phyloP scores from a whole-genome alignment of 2,797 vertebrate species.

The Gobio occitaniae region DNA sequence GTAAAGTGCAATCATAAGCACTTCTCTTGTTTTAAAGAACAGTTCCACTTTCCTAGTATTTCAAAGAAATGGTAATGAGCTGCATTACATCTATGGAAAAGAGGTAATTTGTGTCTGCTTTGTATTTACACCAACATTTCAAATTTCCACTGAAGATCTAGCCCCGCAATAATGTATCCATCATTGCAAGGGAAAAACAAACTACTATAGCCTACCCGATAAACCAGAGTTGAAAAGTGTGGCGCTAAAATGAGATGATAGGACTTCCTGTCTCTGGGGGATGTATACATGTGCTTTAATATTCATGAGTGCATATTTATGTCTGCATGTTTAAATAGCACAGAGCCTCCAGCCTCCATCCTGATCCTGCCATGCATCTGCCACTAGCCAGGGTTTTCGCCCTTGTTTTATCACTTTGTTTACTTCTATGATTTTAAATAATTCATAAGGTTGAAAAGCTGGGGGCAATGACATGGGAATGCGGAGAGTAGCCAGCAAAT shows the following conservation, averaged over 20 bases:
- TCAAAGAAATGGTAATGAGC: conserved; percentile 5
- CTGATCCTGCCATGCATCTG: conserved; percentile 17
- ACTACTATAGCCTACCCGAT: not conserved
- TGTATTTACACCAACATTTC: not conserved
- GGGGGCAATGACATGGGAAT: conserved; percentile 22
- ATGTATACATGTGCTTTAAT: conserved; percentile 48
- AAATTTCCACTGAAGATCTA: conserved; percentile 23
- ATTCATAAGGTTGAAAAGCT: conserved; percentile 48
- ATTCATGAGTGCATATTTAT: conserved; percentile 58
- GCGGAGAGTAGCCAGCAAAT: not conserved
- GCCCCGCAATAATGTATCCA: conserved; percentile 1
- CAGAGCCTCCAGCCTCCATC: conserved; percentile 25
- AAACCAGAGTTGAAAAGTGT: conserved; percentile 37
- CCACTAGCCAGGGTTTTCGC: conserved; percentile 26
- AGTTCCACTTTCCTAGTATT: not conserved
- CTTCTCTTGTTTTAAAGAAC: not conserved
- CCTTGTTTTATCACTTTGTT: conserved; percentile 54
- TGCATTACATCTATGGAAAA: conserved; percentile 20
- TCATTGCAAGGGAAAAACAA: conserved; percentile 10
- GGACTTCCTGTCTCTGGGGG: conserved; percentile 32
- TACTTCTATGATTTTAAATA: conserved; percentile 41
- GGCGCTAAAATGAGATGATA: conserved; percentile 44
- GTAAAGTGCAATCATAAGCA: not conserved
- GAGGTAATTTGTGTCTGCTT: not conserved
- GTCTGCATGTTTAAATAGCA: conserved; percentile 54